Base-by-base conservation (phyloP, 2,797 vertebrate genomes). In the Ptychadena robeensis region DNA sequence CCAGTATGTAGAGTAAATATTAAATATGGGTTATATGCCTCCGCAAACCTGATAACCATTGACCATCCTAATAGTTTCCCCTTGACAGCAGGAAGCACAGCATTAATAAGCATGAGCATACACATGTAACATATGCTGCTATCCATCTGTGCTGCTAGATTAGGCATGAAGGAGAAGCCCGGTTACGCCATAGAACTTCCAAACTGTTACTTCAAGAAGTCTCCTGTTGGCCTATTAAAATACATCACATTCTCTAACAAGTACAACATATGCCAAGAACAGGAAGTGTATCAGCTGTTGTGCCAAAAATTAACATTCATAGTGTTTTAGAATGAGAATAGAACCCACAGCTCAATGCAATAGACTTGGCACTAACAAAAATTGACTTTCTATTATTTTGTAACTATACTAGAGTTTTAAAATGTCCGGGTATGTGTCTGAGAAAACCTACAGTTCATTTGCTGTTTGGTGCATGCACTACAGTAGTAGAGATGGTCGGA, bases 151-250 rank as follows among this genome's bases (percentile, higher is more conserved):
- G 73, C 73, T 70, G 53, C 65, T 76, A 32, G 53, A 82, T 82
- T 82, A 82, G 70, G 73, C 73, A 82, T 76, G 66, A 82, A 77
- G 73, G 65, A 77, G 73, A 61, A 59, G 44, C 57, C n/a, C 31
- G n/a, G 57, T 25, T 28, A 71, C 67, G 40, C 35, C 73, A 68
- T 34, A 44, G 66, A 71, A 82, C 73, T 69, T 76, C 66, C 74
- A 48, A 57, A 77, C 66, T 63, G 44, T 73, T 79, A 67, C 76
- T 79, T 59, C 11, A 79, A 73, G 82, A 79, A 79, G 44, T 79
- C 76, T 83, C 82, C 67, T 59, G 82, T 57, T 68, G 82, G 63
- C 31, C 76, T 37, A 73, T 83, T 79, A 83, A 82, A 83, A 73
- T 67, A 73, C 61, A 73, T 83, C 69, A 61, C 75, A 71, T 48